phyloP scores from a whole-genome alignment of 2,888 invertebrate species.

The Antheraea assamensis region DNA sequence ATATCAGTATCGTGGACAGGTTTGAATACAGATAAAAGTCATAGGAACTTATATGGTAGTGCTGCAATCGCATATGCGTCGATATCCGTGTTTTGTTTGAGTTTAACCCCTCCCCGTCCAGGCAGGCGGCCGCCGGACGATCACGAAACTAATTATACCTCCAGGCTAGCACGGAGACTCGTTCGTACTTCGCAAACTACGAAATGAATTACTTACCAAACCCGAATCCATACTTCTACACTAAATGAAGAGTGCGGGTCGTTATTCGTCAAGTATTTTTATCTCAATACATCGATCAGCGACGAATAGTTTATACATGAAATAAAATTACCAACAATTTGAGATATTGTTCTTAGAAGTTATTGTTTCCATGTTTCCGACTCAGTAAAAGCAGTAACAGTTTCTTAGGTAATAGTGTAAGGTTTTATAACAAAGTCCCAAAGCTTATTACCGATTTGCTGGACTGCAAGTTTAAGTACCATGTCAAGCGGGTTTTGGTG shows the following conservation, averaged over 20 bases:
- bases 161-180: conserved; percentile 54
- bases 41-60: conserved; percentile 20
- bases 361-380: not conserved
- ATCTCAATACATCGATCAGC: not conserved
- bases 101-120: conserved; percentile 47
- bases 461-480: too few species aligned
- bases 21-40: conserved; percentile 20
- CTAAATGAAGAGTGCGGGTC: conserved; percentile 1
- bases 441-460: too few species aligned
- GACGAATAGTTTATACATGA: not conserved
- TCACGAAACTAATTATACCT: conserved; percentile 74
- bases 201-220: conserved; percentile 55
- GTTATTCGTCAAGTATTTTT: conserved; percentile 21
- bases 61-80: conserved; percentile 41
- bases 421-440: too few species aligned
- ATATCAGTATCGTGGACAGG: conserved; percentile 26
- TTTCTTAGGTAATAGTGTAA: too few species aligned
- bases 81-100: conserved; percentile 67
- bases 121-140: conserved; percentile 38
- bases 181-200: conserved; percentile 61
- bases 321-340: not conserved
- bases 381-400: too few species aligned
- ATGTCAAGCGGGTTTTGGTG: too few species aligned
- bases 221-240: conserved; percentile 42
- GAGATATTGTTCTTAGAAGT: not conserved